phyloP scores from a whole-genome alignment of 1,140 invertebrate species.

The Atta colombica region DNA sequence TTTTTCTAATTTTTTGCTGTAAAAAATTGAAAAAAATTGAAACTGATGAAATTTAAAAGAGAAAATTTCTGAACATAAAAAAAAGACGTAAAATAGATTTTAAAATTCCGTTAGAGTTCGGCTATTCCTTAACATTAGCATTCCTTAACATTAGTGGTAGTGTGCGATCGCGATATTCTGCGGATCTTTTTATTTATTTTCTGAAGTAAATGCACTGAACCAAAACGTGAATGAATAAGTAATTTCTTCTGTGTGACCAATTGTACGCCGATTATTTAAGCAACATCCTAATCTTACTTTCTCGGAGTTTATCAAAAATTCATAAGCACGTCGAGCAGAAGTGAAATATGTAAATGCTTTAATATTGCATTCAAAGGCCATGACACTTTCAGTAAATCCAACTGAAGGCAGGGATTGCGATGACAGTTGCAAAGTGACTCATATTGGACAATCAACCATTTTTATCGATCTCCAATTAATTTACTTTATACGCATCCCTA shows the following conservation, averaged over 20 bases:
- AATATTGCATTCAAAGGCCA: background rate
- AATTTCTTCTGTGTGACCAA: background rate
- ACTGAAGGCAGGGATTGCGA: background rate
- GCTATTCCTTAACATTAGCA: no score
- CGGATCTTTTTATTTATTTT: background rate
- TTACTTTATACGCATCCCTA: background rate
- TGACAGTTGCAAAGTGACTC: background rate
- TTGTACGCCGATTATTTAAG: slow-evolving; percentile 1
- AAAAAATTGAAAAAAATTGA: no score
- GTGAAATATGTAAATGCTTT: slow-evolving; percentile 63
- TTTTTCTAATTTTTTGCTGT: no score
- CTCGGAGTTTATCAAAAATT: slow-evolving; percentile 40
- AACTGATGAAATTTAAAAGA: no score
- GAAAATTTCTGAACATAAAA: no score
- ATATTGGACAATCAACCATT: background rate
- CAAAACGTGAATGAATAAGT: background rate
- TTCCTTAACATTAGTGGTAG: background rate
- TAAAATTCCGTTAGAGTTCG: no score
- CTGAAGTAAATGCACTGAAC: background rate
- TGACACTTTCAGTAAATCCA: slow-evolving; percentile 17
- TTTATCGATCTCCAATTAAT: slow-evolving; percentile 33
- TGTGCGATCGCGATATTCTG: background rate
- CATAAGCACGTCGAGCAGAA: slow-evolving; percentile 26
- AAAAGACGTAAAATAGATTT: no score
- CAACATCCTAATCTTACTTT: background rate